Base-by-base conservation (phyloP, 2,113 vertebrate genomes). In the Ammospiza caudacuta region DNA sequence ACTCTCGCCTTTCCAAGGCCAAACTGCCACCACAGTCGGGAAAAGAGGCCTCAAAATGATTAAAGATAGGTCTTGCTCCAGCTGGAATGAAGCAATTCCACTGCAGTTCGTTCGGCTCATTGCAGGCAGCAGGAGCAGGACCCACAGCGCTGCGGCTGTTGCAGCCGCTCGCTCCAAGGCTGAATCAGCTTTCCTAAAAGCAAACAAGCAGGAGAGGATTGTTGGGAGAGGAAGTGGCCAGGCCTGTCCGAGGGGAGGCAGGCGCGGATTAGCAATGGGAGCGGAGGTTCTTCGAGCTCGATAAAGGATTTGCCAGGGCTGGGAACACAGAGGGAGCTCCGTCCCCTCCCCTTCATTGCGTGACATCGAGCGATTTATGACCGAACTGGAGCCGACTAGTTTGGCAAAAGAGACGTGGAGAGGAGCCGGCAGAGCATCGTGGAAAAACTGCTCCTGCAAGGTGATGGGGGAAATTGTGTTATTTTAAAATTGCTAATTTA, bases 161-260 rank as follows among this genome's bases (percentile, higher is more conserved):
- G 63, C 33, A 55, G 19, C 66, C 29, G 1, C 39, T 83, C 0
- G 3, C 51, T 88, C 52, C 67, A 86, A 63, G 87, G 92, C 96
- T 92, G 95, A 95, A 88, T 93, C 95, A 91, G 92, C 92, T 90
- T 83, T 85, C 59, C 1, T 49, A 31, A 89, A 93, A 93, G 87
- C 85, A 85, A 94, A 94, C 81, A 75, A 49, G 77, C 47, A 25
- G 27, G 9, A 27, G 8, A 54, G 57, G 62, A 64, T 51, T 69
- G 72, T 81, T 83, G 68, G 86, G 86, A 79, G 87, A 49, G 82
- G 92, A 92, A 92, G 81, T 63, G 89, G 80, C 89, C 47, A 8
- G 69, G 84, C 73, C 87, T 35, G 81, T 81, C 95, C 95, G 12
- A 92, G 69, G 92, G 96, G 96, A 87, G 93, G 96, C 96, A 96